phyloP scores from a whole-genome alignment of 92 coral and sea anemone species.

The Heteractis magnifica region DNA sequence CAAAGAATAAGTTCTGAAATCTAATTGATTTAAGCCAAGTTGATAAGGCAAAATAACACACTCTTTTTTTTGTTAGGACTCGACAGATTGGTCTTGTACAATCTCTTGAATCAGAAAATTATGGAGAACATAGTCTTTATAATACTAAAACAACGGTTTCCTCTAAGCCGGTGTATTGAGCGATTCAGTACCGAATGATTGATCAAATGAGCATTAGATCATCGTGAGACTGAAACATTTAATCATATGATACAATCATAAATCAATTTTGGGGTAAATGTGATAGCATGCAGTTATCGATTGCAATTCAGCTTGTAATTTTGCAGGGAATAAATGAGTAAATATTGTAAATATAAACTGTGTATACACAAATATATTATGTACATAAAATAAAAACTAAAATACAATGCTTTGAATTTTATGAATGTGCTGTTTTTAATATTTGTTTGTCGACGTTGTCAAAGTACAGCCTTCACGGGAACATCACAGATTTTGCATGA shows the following conservation, averaged over 20 bases:
- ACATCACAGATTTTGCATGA: neutral
- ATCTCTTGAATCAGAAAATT: neutral
- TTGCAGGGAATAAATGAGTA: neutral
- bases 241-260: no score
- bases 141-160: neutral
- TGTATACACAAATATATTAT: conserved; percentile 17
- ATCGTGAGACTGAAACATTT: no score
- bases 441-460: neutral
- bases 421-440: neutral
- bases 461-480: neutral
- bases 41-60: neutral
- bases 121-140: neutral
- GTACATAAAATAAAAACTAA: conserved; percentile 20
- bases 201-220: no score
- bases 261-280: neutral
- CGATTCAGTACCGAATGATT: neutral
- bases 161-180: neutral
- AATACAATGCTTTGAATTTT: conserved; percentile 5
- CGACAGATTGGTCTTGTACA: neutral
- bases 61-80: neutral
- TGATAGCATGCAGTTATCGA: neutral
- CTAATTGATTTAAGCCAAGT: neutral
- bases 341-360: conserved; percentile 25
- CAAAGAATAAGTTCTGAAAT: neutral
- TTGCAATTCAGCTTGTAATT: neutral